Base-by-base conservation (phyloP, 2,888 invertebrate species). In the Harpagoxenus sublaevis region DNA sequence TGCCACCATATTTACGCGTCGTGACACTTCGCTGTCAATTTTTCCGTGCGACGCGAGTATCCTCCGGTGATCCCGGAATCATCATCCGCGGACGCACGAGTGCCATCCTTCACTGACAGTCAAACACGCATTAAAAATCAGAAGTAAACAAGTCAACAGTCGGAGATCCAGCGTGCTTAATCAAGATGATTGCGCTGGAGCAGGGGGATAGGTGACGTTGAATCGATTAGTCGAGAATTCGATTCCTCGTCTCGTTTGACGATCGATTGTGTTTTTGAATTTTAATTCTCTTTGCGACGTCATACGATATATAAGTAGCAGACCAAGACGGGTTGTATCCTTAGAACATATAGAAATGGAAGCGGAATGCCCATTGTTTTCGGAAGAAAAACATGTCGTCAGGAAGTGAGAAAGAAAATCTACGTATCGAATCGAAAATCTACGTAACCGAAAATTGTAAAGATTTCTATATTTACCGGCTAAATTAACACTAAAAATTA, bases 1-100 rank as follows among this genome's bases (percentile, higher is more conserved):
- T 28, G 12, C n/a, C 39, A 48, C 57, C 35, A 79, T 57, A 57
- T 74, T 48, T 60, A 60, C 42, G 18, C 39, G 18, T 74, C 39
- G 48, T 60, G n/a, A 55, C 62, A 57, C 6, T 45, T 12, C 12
- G 2, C 28, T 39, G 18, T 74, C 12, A 55, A 42, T 42, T 55
- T 4, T 12, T 53, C 39, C 28, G 5, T 28, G 28, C n/a, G 18
- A 68, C n/a, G 12, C 5, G 42, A 31, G 0, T 18, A 15, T 45
- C 18, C 10, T 6, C 3, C 23, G n/a, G 1, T 31, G 42, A 45
- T 68, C 1, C n/a, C 12, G 39, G 18, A 70, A 45, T 28, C 2
- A 10, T 42, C 35, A 5, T 28, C 39, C 35, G 9, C 8, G 15
- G 3, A 68, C 65, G 18, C 18, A 42, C 23, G 18, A 23, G 12